Evolutionary conservation across 2,113 vertebrate species (phyloP).

Genomic region (Oncorhynchus tshawytscha): DNA sequence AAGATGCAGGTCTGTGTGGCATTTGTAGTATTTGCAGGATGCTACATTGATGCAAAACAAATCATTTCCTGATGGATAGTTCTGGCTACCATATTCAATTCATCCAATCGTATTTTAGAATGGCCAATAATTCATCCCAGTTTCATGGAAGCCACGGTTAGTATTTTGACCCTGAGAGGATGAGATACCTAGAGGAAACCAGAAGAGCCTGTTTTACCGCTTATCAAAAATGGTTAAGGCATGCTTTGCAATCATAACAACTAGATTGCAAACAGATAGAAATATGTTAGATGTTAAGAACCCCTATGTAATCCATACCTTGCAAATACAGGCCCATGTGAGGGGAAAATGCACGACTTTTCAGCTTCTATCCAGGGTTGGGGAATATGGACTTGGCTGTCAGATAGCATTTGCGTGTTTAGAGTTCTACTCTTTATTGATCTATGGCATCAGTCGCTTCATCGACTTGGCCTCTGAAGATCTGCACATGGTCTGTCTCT

Average conservation of each 20-base stretch:
- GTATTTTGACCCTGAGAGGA: neutral
- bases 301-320: constrained; percentile 31
- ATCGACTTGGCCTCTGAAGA: constrained; percentile 12
- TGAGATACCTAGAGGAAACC: constrained; percentile 8
- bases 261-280: constrained; percentile 32
- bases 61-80: neutral
- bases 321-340: constrained; percentile 15
- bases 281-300: constrained; percentile 29
- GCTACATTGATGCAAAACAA: too few relatives aligned
- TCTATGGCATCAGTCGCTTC: constrained; percentile 12
- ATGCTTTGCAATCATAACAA: constrained; percentile 34
- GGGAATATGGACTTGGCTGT: neutral
- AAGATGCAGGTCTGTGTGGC: too few relatives aligned
- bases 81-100: neutral
- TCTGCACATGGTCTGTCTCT: constrained; percentile 8
- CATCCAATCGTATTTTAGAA: neutral
- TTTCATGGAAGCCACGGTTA: too few relatives aligned
- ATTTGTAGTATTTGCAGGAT: too few relatives aligned
- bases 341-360: neutral
- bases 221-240: constrained; percentile 26
- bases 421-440: constrained; percentile 16
- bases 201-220: neutral
- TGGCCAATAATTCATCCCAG: neutral
- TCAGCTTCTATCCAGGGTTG: neutral
- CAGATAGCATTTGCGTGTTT: constrained; percentile 32